These are phyloP conservation scores for Pangasius krempfi DNA, from an alignment of 2,797 vertebrate species.

Conservation along the genomic window DNA sequence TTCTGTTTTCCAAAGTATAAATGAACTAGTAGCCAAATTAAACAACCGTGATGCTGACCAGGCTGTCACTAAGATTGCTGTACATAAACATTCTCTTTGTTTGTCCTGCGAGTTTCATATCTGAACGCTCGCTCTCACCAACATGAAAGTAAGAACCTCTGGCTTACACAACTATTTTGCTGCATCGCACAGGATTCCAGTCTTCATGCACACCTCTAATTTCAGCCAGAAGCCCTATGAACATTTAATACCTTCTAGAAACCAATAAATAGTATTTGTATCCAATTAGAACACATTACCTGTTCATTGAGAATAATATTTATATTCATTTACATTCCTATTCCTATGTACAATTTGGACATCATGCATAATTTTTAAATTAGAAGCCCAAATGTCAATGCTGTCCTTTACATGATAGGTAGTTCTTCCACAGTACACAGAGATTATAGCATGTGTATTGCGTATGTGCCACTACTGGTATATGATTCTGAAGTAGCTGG, in stretches of 20 bases:
- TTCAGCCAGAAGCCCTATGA: neutral
- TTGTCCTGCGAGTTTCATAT: neutral
- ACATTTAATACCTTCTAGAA: neutral
- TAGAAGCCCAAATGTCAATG: neutral
- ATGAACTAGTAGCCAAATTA: neutral
- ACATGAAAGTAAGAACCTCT: neutral
- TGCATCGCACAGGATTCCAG: neutral
- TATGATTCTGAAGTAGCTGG: slow-evolving; percentile 13
- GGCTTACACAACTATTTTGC: neutral
- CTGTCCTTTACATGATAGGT: neutral
- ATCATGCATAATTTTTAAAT: neutral
- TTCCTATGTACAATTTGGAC: neutral
- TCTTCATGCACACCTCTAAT: neutral
- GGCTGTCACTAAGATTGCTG: neutral
- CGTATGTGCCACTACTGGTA: neutral
- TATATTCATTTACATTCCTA: neutral
- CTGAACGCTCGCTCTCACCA: neutral
- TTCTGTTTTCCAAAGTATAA: neutral
- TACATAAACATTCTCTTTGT: neutral
- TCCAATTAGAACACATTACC: neutral
- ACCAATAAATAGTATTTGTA: neutral
- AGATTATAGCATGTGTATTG: neutral
- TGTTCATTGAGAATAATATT: neutral
- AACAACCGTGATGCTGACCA: neutral
- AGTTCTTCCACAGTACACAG: neutral